These are phyloP conservation scores for Parauchenoglanis punctatus DNA, from an alignment of 2,797 vertebrate species.

Conservation along the genomic window DNA sequence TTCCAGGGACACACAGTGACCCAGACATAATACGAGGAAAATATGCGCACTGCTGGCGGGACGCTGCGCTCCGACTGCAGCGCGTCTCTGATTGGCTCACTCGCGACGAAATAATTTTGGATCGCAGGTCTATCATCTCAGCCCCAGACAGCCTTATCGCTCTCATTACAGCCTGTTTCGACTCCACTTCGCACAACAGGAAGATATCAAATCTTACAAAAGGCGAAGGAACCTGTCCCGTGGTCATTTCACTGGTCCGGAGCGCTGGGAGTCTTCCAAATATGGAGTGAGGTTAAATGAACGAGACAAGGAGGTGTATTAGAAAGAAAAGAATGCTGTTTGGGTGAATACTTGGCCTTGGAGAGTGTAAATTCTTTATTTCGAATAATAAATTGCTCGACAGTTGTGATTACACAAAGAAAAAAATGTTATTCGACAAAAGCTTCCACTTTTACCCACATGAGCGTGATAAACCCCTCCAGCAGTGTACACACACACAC, in stretches of 20 bases:
- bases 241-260: not conserved
- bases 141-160: constrained; percentile 25
- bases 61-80: not conserved
- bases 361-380: not conserved
- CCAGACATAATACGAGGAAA: constrained; percentile 36
- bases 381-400: not conserved
- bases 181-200: constrained; percentile 2
- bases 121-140: constrained; percentile 7
- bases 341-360: not conserved
- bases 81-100: constrained; percentile 1
- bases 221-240: not conserved
- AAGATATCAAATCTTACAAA: constrained; percentile 4
- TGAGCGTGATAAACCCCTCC: not conserved
- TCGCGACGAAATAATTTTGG: not conserved
- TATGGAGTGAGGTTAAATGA: constrained; percentile 8
- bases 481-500: not conserved
- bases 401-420: not conserved
- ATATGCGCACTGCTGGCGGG: constrained; percentile 9
- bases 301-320: not conserved
- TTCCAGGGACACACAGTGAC: constrained; percentile 26
- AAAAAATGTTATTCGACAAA: not conserved
- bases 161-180: constrained; percentile 31
- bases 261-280: not conserved
- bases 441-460: not conserved
- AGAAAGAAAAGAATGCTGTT: not conserved